Evolutionary conservation across 2,888 invertebrate genomes (phyloP).

Genomic region (Troilus luridus): DNA sequence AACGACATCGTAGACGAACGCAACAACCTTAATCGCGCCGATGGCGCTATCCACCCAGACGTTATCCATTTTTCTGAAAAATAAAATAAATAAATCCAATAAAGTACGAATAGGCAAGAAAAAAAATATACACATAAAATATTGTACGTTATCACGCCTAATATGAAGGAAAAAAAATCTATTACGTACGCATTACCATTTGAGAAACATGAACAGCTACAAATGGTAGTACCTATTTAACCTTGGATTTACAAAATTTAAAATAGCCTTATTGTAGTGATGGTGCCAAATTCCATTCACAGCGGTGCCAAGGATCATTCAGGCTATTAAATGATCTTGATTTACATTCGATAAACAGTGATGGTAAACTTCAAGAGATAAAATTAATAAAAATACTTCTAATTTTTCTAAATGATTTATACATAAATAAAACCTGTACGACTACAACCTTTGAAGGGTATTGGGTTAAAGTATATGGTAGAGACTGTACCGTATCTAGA

Average conservation of each 20-base stretch:
- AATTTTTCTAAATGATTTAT: too few relatives aligned
- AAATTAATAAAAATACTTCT: too few relatives aligned
- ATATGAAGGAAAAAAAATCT: not conserved
- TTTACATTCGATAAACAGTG: not conserved
- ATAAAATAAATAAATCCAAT: not conserved
- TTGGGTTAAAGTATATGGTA: too few relatives aligned
- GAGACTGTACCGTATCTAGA: too few relatives aligned
- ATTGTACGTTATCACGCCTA: not conserved
- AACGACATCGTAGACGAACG: constrained; percentile 90
- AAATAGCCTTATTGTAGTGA: constrained; percentile 24
- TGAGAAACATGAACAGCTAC: not conserved
- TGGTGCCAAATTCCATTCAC: constrained; percentile 45
- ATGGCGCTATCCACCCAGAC: constrained; percentile 78
- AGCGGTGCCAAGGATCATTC: constrained; percentile 24
- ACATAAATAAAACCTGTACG: too few relatives aligned
- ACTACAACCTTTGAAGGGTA: too few relatives aligned
- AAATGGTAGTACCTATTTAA: constrained; percentile 14
- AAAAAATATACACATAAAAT: not conserved
- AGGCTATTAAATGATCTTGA: constrained; percentile 36
- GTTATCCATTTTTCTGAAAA: constrained; percentile 72
- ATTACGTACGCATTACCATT: constrained; percentile 15
- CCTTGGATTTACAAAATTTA: constrained; percentile 23
- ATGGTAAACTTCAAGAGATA: not conserved
- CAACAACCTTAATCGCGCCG: constrained; percentile 83
- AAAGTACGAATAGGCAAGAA: not conserved